phyloP scores from a whole-genome alignment of 2,797 vertebrate species.

The Acanthurus leucopareius region DNA sequence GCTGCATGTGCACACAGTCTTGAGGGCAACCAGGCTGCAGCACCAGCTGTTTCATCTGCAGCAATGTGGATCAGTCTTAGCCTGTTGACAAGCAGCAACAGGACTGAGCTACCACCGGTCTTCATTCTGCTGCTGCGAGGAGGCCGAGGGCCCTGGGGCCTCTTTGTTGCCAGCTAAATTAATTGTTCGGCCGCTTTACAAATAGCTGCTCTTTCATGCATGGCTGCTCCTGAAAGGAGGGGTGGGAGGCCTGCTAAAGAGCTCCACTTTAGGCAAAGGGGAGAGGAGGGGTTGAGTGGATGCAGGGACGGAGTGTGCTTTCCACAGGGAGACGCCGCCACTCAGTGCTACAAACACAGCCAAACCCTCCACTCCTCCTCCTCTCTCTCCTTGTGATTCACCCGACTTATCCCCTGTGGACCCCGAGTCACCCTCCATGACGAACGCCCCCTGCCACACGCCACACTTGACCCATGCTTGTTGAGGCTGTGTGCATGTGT shows the following conservation, averaged over 20 bases:
- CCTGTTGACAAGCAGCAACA: conserved; percentile 83
- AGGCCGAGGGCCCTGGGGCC: conserved; percentile 76
- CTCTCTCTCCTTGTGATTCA: conserved; percentile 51
- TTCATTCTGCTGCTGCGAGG: conserved; percentile 69
- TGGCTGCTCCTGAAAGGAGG: conserved; percentile 81
- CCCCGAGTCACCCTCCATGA: conserved; percentile 47
- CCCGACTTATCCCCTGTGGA: conserved; percentile 60
- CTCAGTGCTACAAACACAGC: conserved; percentile 71
- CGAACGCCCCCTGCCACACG: conserved; percentile 64
- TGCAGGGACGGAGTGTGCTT: conserved; percentile 56
- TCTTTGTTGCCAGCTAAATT: conserved; percentile 86
- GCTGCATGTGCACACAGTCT: conserved; percentile 2
- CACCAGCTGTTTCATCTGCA: conserved; percentile 58
- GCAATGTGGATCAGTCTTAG: conserved; percentile 76
- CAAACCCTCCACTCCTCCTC: conserved; percentile 57
- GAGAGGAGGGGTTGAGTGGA: conserved; percentile 72
- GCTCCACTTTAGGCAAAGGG: conserved; percentile 80
- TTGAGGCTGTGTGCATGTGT: conserved; percentile 44
- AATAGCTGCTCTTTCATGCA: conserved; percentile 87
- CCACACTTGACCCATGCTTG: conserved; percentile 70
- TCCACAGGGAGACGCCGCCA: conserved; percentile 67
- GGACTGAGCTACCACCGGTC: conserved; percentile 74
- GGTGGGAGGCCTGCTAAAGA: conserved; percentile 80
- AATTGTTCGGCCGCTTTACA: conserved; percentile 87
- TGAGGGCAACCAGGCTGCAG: conserved; percentile 34